Conservation (phyloP, 2,113 vertebrate genomes). For the Crotalus tigris region DNA sequence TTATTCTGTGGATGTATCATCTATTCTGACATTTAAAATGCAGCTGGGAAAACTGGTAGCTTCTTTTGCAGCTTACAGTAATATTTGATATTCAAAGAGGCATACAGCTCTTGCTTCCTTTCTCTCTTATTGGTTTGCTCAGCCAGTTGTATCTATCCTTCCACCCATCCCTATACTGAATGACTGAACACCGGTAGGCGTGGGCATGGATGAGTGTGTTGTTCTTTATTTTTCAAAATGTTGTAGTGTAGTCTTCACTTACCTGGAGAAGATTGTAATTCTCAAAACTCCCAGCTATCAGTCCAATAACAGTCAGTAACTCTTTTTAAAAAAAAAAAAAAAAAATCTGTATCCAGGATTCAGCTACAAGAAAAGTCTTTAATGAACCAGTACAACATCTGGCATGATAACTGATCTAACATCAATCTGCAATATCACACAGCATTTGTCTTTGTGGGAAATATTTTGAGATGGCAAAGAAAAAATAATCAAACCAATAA, state of each 20-base stretch:
- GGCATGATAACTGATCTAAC: background rate
- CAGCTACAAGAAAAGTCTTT: background rate
- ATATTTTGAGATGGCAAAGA: background rate
- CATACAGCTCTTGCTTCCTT: background rate
- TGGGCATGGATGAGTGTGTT: background rate
- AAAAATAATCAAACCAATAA: background rate
- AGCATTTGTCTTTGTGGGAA: background rate
- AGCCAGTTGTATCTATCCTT: background rate
- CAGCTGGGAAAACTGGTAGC: background rate
- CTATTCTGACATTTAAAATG: background rate
- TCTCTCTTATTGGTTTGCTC: background rate
- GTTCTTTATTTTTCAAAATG: background rate
- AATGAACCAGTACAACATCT: background rate
- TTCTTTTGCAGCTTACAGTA: conserved; percentile 18
- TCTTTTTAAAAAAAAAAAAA: accelerated
- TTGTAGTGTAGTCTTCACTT: background rate
- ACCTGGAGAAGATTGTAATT: background rate
- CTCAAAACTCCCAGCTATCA: background rate
- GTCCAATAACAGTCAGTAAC: background rate
- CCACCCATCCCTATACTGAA: background rate
- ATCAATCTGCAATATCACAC: background rate
- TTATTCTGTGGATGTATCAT: background rate
- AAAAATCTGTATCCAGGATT: accelerated
- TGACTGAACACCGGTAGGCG: background rate
- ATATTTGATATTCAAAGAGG: conserved; percentile 6